Conservation (phyloP, 2,797 vertebrate species). For the Bucorvus abyssinicus region DNA sequence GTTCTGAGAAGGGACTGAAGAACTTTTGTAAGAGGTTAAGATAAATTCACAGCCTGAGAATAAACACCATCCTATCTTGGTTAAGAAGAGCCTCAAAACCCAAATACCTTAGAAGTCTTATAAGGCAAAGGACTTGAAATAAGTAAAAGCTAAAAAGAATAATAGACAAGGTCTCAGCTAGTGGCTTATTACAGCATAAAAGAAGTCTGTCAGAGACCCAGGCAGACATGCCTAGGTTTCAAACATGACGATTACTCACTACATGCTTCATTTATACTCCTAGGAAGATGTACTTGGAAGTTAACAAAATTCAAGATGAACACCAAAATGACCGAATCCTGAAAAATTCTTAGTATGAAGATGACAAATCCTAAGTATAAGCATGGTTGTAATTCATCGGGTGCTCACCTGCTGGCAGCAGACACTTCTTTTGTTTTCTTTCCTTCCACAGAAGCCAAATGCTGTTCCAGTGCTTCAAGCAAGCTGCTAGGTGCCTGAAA, state of each 20-base stretch:
- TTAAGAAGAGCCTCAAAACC: neutral
- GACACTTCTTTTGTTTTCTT: conserved; percentile 90
- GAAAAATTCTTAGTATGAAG: neutral
- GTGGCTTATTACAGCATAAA: neutral
- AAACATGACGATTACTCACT: neutral
- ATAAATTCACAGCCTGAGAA: neutral
- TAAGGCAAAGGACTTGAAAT: neutral
- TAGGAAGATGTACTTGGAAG: neutral
- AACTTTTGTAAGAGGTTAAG: neutral
- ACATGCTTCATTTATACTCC: neutral
- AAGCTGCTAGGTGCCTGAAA: conserved; percentile 91
- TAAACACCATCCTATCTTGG: neutral
- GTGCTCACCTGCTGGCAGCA: conserved; percentile 86
- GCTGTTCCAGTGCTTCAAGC: conserved; percentile 92
- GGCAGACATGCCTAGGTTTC: neutral
- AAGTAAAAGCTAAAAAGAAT: neutral
- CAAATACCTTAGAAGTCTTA: neutral
- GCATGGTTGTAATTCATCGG: neutral
- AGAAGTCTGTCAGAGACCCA: neutral
- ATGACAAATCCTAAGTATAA: neutral
- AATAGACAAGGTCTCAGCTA: neutral
- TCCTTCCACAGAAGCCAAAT: conserved; percentile 93
- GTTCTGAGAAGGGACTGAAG: neutral
- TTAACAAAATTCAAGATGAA: neutral
- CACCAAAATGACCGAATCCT: neutral